These are phyloP conservation scores for Aphelinus certus DNA, from an alignment of 1,140 invertebrate genomes.

Conservation along the genomic window DNA sequence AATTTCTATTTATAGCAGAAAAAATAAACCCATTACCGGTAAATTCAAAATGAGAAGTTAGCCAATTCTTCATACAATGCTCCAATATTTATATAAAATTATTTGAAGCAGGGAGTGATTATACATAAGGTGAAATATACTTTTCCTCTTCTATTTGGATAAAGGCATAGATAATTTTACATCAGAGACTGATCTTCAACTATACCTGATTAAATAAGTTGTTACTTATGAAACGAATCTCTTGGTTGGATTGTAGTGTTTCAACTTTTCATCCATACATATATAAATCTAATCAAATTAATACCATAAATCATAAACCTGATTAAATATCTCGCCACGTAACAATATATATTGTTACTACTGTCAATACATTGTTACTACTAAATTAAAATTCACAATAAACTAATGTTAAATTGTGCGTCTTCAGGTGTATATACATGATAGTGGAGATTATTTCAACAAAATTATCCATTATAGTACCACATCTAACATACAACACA, in stretches of 20 bases:
- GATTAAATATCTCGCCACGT: constrained; percentile 5
- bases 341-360: too few relatives aligned
- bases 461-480: too few relatives aligned
- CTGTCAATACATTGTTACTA: too few relatives aligned
- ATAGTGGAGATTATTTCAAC: too few relatives aligned
- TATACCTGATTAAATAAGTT: constrained; percentile 23
- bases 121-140: constrained; percentile 13
- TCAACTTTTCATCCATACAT: constrained; percentile 17
- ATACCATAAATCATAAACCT: constrained; percentile 30
- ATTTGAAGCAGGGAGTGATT: constrained; percentile 2
- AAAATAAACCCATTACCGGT: too few relatives aligned
- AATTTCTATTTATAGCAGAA: too few relatives aligned
- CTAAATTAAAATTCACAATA: too few relatives aligned
- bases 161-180: constrained; percentile 35
- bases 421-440: too few relatives aligned
- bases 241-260: constrained; percentile 20
- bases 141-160: constrained; percentile 18
- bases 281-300: constrained; percentile 26
- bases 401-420: too few relatives aligned
- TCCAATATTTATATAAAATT: background rate
- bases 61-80: too few relatives aligned
- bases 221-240: background rate
- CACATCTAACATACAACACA: too few relatives aligned
- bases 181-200: constrained; percentile 11
- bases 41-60: too few relatives aligned